phyloP scores from a whole-genome alignment of 2,888 invertebrate species.

The Drepanosiphum platanoidis region DNA sequence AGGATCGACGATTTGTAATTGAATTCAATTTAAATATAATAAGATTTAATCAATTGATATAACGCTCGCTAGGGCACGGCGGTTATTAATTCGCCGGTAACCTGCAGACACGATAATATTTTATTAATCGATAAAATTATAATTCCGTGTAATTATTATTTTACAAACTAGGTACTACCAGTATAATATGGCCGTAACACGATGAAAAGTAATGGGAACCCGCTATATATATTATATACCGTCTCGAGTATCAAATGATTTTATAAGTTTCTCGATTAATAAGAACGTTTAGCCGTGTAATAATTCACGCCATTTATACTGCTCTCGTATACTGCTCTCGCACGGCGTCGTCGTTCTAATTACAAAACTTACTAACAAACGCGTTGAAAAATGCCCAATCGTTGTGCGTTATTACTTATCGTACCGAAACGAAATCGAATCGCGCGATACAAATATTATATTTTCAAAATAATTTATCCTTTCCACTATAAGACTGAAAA shows the following conservation, averaged over 20 bases:
- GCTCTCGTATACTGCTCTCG: neutral
- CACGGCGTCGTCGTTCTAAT: neutral
- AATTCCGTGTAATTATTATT: conserved; percentile 26
- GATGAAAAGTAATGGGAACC: neutral
- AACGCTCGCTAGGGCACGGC: no score
- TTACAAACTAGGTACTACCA: neutral
- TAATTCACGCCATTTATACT: neutral
- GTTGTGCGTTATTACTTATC: neutral
- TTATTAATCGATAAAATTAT: conserved; percentile 29
- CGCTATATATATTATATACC: neutral
- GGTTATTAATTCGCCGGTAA: conserved; percentile 33
- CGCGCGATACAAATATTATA: no score
- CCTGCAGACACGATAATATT: conserved; percentile 15
- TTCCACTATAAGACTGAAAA: neutral
- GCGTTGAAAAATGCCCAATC: neutral
- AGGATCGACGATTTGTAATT: conserved; percentile 40
- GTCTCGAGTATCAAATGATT: neutral
- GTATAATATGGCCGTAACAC: neutral
- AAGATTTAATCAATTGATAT: conserved; percentile 51
- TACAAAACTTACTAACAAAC: neutral
- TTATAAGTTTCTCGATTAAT: neutral
- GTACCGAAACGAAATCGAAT: no score
- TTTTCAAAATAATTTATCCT: no score
- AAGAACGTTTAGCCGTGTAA: neutral
- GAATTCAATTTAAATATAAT: conserved; percentile 50